Evolutionary conservation across 1,140 invertebrate genomes (phyloP).

Genomic region (Acyrthosiphon pisum): DNA sequence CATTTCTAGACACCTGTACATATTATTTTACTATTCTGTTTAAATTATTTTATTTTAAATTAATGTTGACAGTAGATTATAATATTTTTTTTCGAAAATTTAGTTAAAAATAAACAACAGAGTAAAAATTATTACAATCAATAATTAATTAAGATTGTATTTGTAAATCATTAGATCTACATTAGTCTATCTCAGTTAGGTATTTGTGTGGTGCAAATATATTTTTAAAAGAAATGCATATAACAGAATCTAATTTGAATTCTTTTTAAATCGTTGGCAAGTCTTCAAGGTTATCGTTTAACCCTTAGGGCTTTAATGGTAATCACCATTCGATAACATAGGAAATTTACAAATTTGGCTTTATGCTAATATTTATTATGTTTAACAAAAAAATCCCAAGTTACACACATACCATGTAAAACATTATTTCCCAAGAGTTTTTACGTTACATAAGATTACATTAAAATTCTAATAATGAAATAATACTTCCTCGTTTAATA

Average conservation of each 20-base stretch:
- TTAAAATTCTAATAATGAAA: neutral
- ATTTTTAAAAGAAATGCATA: neutral
- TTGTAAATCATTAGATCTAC: neutral
- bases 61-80: too few relatives aligned
- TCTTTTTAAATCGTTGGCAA: neutral
- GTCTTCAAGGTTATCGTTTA: neutral
- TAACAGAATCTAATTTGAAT: neutral
- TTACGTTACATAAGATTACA: neutral
- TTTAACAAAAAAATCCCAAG: neutral
- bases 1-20: too few relatives aligned
- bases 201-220: neutral
- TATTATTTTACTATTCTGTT: too few relatives aligned
- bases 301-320: constrained; percentile 5
- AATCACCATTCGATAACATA: neutral
- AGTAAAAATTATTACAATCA: neutral
- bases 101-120: neutral
- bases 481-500: neutral
- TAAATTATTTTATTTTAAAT: too few relatives aligned
- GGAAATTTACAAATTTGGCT: neutral
- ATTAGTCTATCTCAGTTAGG: neutral
- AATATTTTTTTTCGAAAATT: too few relatives aligned
- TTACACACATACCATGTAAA: neutral
- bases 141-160: neutral
- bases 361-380: constrained; percentile 26
- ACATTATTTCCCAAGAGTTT: constrained; percentile 14